These are phyloP conservation scores for Ecliptopera silaceata DNA, from an alignment of 2,888 invertebrate species.

Conservation along the genomic window DNA sequence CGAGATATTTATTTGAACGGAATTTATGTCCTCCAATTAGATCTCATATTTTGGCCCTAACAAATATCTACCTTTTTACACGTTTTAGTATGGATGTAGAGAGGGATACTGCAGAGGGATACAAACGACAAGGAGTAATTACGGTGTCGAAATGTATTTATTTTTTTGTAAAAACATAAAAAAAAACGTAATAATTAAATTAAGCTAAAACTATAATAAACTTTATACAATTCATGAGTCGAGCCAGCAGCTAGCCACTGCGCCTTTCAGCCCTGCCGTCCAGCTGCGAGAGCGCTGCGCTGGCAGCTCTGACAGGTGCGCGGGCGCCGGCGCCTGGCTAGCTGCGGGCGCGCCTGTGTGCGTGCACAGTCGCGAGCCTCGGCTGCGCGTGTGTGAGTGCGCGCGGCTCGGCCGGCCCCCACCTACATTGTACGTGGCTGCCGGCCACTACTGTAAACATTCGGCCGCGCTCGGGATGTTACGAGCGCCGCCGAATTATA, in stretches of 20 bases:
- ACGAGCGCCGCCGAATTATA: slow-evolving; percentile 63
- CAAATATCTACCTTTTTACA: too few species aligned
- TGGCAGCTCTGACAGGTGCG: slow-evolving; percentile 40
- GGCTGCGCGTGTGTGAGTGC: slow-evolving; percentile 56
- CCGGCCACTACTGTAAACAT: slow-evolving; percentile 65
- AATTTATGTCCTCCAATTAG: too few species aligned
- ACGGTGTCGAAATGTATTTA: slow-evolving; percentile 84
- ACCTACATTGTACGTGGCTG: slow-evolving; percentile 80
- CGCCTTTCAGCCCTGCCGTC: slow-evolving; percentile 44
- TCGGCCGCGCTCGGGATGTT: slow-evolving; percentile 58
- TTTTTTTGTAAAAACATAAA: slow-evolving; percentile 74
- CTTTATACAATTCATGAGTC: slow-evolving; percentile 79
- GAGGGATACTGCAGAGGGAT: background rate
- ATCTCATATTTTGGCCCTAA: too few species aligned
- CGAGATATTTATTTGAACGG: too few species aligned
- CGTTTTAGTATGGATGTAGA: background rate
- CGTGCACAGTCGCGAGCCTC: slow-evolving; percentile 81
- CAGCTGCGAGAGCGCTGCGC: slow-evolving; percentile 40
- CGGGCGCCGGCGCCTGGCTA: slow-evolving; percentile 63
- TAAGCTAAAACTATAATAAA: slow-evolving; percentile 76
- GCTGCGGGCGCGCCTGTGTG: slow-evolving; percentile 72
- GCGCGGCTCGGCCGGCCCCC: slow-evolving; percentile 54
- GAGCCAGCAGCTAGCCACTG: slow-evolving; percentile 74
- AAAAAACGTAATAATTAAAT: slow-evolving; percentile 67
- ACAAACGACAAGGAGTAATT: slow-evolving; percentile 32